These are phyloP conservation scores for Ceratosolen fusciceps DNA, from an alignment of 1,140 invertebrate species.

Conservation along the genomic window DNA sequence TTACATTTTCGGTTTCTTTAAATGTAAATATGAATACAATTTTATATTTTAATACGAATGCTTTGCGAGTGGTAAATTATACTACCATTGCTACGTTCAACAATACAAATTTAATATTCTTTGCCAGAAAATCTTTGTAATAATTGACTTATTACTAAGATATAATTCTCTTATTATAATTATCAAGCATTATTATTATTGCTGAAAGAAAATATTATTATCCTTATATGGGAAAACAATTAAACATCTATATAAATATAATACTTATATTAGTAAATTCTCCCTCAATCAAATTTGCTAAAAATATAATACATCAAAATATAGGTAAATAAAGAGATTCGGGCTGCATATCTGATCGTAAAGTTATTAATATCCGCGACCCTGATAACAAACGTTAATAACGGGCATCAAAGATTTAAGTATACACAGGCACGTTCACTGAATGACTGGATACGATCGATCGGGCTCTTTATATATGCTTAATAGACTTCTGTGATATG, in stretches of 20 bases:
- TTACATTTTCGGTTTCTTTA: neutral
- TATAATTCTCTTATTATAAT: too few relatives aligned
- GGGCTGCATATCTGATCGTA: neutral
- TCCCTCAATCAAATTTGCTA: too few relatives aligned
- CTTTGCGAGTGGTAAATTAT: neutral
- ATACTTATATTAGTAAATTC: too few relatives aligned
- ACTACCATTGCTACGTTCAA: neutral
- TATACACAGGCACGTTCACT: neutral
- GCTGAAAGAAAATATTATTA: too few relatives aligned
- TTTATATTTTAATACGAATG: neutral
- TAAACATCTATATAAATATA: too few relatives aligned
- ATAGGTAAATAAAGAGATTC: neutral
- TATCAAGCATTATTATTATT: too few relatives aligned
- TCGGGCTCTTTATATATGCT: neutral
- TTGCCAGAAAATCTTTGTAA: too few relatives aligned
- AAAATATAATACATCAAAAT: neutral
- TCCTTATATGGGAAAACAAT: too few relatives aligned
- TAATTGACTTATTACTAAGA: too few relatives aligned
- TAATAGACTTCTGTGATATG: neutral
- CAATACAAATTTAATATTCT: neutral
- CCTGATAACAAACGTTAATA: neutral
- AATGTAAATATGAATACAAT: neutral
- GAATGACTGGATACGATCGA: constrained; percentile 1
- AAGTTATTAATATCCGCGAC: neutral
- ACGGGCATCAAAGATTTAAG: neutral